Evolutionary conservation across 1,140 invertebrate genomes (phyloP), one percentile per base, ranked within the genome.

Genomic region (Steinernema feltiae): DNA sequence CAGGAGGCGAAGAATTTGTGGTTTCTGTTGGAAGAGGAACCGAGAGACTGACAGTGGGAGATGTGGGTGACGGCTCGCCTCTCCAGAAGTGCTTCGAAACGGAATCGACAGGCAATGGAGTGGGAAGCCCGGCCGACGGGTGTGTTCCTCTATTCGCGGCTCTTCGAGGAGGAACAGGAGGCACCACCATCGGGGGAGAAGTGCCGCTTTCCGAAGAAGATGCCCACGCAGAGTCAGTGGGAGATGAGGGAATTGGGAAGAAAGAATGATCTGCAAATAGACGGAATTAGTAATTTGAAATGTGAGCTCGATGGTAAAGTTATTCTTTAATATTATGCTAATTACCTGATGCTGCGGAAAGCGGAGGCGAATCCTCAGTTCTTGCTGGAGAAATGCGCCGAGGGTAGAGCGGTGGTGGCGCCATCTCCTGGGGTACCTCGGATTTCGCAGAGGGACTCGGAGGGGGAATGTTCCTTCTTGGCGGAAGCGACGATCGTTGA

Each of bases 41-140:
- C 7, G 53, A 63, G 53, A 63, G 53, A 21, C 53, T 63, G 2
- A 63, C 53, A 21, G 53, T 63, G 24, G 53, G 53, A 27, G 53
- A 63, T 3, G 53, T 63, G 53, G 53, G 53, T 21, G 53, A 63
- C 2, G 3, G 15, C 3, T 63, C 53, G 24, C 53, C 53, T 21
- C 53, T 63, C 53, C 53, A 63, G 53, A 63, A 63, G 53, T 63
- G 15, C 24, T 63, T 63, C 7, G 53, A 63, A 3, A 63, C 53
- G 53, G 53, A 63, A 21, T 27, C 53, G 53, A 63, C 24, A 21
- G 53, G 53, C 7, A 63, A 21, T 15, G 53, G 53, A 7, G 53
- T 21, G 2, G 53, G 53, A 27, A 63, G 53, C 24, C 12, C 12
- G 24, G 3, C 53, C 7, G 7, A 41, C 7, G 53, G 53, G 24